Evolutionary conservation across 1,140 invertebrate genomes (phyloP).

Genomic region (Drosophila biarmipes): DNA sequence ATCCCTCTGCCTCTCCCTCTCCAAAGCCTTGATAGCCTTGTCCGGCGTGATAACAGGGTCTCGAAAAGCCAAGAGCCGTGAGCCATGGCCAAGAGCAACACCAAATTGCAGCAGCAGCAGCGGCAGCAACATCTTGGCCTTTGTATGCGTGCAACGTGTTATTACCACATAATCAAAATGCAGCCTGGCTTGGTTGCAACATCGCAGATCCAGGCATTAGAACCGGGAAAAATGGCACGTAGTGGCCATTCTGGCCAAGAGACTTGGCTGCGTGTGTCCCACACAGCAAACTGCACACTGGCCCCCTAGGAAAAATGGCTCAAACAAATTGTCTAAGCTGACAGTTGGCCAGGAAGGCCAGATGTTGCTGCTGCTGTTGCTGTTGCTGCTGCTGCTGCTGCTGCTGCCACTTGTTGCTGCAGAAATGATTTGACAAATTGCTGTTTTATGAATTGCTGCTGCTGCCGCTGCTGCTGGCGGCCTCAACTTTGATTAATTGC

Average conservation of each 20-base stretch:
- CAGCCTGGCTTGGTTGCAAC: slow-evolving; percentile 40
- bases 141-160: slow-evolving; percentile 77
- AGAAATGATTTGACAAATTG: slow-evolving; percentile 80
- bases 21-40: slow-evolving; percentile 17
- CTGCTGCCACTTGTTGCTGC: slow-evolving; percentile 40
- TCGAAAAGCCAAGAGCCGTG: slow-evolving; percentile 11
- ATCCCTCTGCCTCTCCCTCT: background rate
- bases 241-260: slow-evolving; percentile 19
- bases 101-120: slow-evolving; percentile 59
- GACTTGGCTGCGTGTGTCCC: slow-evolving; percentile 57
- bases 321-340: slow-evolving; percentile 82
- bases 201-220: slow-evolving; percentile 13
- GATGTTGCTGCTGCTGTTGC: slow-evolving; percentile 21
- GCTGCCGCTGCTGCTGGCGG: slow-evolving; percentile 27
- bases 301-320: slow-evolving; percentile 61
- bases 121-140: slow-evolving; percentile 38
- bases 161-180: slow-evolving; percentile 82
- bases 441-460: slow-evolving; percentile 71
- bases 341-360: slow-evolving; percentile 61
- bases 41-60: slow-evolving; percentile 66
- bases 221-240: slow-evolving; percentile 8
- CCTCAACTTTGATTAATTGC: slow-evolving; percentile 66
- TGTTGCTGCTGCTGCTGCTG: slow-evolving; percentile 23
- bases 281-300: slow-evolving; percentile 20
- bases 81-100: slow-evolving; percentile 21